Evolutionary conservation across 2,888 invertebrate species (phyloP), one percentile per base, ranked within the genome.

Genomic region (Cerceris rybyensis): DNA sequence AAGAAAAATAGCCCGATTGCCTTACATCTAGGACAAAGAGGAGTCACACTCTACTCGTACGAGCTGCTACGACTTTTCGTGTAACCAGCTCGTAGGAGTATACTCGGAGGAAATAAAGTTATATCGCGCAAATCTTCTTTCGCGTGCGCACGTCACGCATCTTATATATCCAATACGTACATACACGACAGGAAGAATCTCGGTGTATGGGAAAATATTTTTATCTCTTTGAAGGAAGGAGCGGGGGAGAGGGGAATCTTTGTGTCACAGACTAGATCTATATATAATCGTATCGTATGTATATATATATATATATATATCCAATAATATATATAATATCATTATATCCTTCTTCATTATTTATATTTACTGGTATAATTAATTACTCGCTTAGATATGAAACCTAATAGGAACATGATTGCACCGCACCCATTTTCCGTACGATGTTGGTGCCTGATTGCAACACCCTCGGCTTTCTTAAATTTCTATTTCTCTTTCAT

Each of bases 361-460:
- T 91, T 92, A 91, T 91, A 91, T 91, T 91, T 91, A 91, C 88
- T 91, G 90, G 91, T 91, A 91, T 92, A 91, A 90, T 91, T 91
- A 91, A 90, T 91, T 91, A 91, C 91, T 91, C 91, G 91, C 91
- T 91, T 91, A 92, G 93, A 93, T 92, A 92, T 93, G 92, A 93
- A 92, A 92, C 92, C 92, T 92, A 92, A 91, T 92, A 93, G 93
- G 92, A 93, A 93, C 92, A 91, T 91, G 91, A 91, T 91, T 91
- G 90, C 91, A 91, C 91, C 91, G 91, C 88, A 89, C 90, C 90
- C 87, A 86, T 86, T 82, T 82, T 86, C 87, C 90, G 87, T 78
- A 84, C 80, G 83, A 88, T 85, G 86, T 89, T 87, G 85, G 76
- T 82, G 78, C 86, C 84, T 70, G 73, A 76, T 84, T 70, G 82